Percentiles rank a stretch among this genome's conserved stretches.
phyloP scores from a whole-genome alignment of 1,140 invertebrate species.

The Cyclina sinensis region DNA sequence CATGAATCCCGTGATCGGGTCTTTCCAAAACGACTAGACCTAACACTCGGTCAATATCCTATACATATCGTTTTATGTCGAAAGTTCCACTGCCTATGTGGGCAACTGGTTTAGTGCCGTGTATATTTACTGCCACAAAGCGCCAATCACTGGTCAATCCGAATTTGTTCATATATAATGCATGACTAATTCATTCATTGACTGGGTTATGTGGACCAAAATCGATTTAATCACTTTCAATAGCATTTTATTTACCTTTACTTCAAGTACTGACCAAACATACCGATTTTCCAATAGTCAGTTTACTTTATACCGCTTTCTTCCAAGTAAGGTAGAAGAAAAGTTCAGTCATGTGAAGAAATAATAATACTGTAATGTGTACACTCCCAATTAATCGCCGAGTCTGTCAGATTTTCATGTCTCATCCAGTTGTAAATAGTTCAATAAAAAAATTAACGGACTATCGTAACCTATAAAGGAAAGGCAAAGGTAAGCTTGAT shows the following conservation, averaged over 20 bases:
- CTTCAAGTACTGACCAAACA: slow-evolving; percentile 8
- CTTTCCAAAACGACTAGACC: too few species aligned
- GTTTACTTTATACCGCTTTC: not conserved
- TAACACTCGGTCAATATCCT: too few species aligned
- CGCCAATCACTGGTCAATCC: not conserved
- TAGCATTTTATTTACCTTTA: not conserved
- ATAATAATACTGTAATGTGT: not conserved
- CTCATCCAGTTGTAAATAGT: too few species aligned
- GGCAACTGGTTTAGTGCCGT: too few species aligned
- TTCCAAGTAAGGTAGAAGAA: too few species aligned
- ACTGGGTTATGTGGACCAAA: not conserved
- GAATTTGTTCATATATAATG: not conserved
- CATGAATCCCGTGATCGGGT: too few species aligned
- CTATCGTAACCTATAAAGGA: too few species aligned
- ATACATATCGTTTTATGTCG: too few species aligned
- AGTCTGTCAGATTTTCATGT: not conserved
- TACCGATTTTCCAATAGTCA: not conserved
- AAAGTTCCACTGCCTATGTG: too few species aligned
- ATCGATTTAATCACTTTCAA: slow-evolving; percentile 5
- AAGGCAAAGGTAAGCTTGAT: too few species aligned
- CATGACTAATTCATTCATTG: not conserved
- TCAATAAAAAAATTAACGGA: too few species aligned
- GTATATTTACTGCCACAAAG: too few species aligned
- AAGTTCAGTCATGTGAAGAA: slow-evolving; percentile 1
- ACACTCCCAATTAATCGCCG: not conserved